A percentile compares a stretch with the other conserved stretches of the same genome.
phyloP scores from a whole-genome alignment of 2,113 vertebrate genomes.

The Noturus placidus region DNA sequence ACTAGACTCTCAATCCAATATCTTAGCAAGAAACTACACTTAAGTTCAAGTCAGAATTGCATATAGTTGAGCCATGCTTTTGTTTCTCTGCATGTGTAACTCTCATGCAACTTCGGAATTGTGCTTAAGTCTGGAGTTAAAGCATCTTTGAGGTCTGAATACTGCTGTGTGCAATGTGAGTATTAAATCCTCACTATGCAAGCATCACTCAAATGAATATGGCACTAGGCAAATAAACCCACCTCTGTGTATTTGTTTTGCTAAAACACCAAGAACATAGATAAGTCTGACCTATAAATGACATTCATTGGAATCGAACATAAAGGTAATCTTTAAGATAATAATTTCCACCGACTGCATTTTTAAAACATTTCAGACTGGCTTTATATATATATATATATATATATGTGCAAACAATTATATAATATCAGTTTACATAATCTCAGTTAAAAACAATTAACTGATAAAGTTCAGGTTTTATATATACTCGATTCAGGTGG shows the following conservation, averaged over 20 bases:
- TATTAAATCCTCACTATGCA: neutral
- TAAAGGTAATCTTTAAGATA: constrained; percentile 33
- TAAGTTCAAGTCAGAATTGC: neutral
- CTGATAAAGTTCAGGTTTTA: constrained; percentile 29
- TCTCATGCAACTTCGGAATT: neutral
- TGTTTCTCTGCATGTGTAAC: neutral
- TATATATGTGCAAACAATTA: neutral
- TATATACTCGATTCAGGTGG: neutral
- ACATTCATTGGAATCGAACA: constrained; percentile 18
- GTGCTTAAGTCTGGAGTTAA: neutral
- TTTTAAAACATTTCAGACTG: neutral
- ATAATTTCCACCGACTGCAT: neutral
- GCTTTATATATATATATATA: no score
- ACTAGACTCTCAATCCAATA: neutral
- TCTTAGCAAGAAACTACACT: neutral
- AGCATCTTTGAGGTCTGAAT: neutral
- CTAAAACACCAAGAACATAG: neutral
- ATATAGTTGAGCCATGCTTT: neutral
- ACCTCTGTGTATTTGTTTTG: neutral
- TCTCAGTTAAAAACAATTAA: neutral
- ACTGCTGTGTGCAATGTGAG: neutral
- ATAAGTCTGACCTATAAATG: constrained; percentile 20
- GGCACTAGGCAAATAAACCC: neutral
- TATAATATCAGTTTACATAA: neutral
- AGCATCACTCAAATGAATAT: neutral